These are phyloP conservation scores for Drosophila azteca DNA, from an alignment of 1,140 invertebrate species.

Conservation along the genomic window DNA sequence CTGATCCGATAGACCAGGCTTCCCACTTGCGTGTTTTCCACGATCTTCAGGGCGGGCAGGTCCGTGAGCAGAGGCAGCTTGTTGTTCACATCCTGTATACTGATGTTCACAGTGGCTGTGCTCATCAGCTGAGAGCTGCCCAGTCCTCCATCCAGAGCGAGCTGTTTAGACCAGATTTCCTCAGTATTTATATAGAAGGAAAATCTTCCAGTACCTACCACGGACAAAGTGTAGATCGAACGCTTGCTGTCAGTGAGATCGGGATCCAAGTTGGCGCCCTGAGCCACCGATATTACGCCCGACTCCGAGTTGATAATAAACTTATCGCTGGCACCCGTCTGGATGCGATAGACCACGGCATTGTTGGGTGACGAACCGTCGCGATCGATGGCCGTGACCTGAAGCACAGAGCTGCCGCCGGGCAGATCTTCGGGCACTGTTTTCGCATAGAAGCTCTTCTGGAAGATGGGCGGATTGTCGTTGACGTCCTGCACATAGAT, in stretches of 20 bases:
- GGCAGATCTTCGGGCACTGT: slow-evolving; percentile 92
- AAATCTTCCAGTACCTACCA: slow-evolving; percentile 83
- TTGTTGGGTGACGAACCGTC: slow-evolving; percentile 95
- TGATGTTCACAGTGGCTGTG: slow-evolving; percentile 91
- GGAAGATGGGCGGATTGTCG: slow-evolving; percentile 93
- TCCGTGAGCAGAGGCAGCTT: slow-evolving; percentile 91
- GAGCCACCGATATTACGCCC: slow-evolving; percentile 93
- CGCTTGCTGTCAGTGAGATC: slow-evolving; percentile 92
- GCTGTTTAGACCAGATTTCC: slow-evolving; percentile 36
- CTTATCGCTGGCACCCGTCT: slow-evolving; percentile 94
- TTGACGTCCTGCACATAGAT: slow-evolving; percentile 95
- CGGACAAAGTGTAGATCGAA: slow-evolving; percentile 87
- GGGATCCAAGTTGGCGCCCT: slow-evolving; percentile 94
- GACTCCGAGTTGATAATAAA: slow-evolving; percentile 94
- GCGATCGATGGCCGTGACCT: slow-evolving; percentile 92
- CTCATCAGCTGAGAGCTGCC: slow-evolving; percentile 90
- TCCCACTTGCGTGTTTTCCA: slow-evolving; percentile 91
- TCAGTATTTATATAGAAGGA: background rate
- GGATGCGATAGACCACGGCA: slow-evolving; percentile 93
- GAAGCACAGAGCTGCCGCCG: slow-evolving; percentile 91
- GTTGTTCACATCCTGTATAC: slow-evolving; percentile 95
- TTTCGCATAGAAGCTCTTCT: slow-evolving; percentile 89
- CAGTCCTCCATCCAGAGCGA: slow-evolving; percentile 94
- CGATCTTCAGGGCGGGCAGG: slow-evolving; percentile 86
- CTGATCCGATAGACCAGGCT: slow-evolving; percentile 87